These are phyloP conservation scores for Ambastaia sidthimunki DNA, from an alignment of 2,797 vertebrate genomes.

Conservation along the genomic window DNA sequence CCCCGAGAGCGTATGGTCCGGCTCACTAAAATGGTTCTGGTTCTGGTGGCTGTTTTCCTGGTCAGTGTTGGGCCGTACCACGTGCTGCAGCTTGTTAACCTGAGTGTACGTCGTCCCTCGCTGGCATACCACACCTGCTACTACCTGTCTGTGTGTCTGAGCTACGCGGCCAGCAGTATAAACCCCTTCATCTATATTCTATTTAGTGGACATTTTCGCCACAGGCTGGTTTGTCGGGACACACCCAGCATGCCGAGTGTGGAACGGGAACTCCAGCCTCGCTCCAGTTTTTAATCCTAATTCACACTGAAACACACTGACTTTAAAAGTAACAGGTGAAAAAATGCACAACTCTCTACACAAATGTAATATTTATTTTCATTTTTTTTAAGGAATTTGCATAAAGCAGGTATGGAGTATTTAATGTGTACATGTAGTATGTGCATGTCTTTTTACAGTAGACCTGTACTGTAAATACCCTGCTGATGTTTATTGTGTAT, in stretches of 20 bases:
- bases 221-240: slow-evolving; percentile 51
- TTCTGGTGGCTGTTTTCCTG: slow-evolving; percentile 64
- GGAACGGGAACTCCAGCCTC: slow-evolving; percentile 43
- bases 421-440: background rate
- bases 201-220: slow-evolving; percentile 72
- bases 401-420: background rate
- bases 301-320: background rate
- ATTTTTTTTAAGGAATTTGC: background rate
- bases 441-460: slow-evolving; percentile 9
- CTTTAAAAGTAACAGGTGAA: background rate
- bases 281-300: slow-evolving; percentile 43
- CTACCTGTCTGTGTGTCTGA: slow-evolving; percentile 72
- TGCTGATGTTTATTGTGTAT: background rate
- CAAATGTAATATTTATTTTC: background rate
- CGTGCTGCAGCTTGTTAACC: slow-evolving; percentile 69
- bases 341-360: background rate
- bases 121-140: slow-evolving; percentile 69
- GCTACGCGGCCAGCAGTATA: slow-evolving; percentile 70
- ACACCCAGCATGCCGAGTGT: slow-evolving; percentile 22
- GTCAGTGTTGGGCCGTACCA: slow-evolving; percentile 69
- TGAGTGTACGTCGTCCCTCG: slow-evolving; percentile 62
- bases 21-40: slow-evolving; percentile 69
- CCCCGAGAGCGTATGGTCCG: slow-evolving; percentile 66
- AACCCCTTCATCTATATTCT: slow-evolving; percentile 74
- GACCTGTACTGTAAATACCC: background rate